Conservation (phyloP, 2,888 invertebrate species). For the Bombyx huttoni region DNA sequence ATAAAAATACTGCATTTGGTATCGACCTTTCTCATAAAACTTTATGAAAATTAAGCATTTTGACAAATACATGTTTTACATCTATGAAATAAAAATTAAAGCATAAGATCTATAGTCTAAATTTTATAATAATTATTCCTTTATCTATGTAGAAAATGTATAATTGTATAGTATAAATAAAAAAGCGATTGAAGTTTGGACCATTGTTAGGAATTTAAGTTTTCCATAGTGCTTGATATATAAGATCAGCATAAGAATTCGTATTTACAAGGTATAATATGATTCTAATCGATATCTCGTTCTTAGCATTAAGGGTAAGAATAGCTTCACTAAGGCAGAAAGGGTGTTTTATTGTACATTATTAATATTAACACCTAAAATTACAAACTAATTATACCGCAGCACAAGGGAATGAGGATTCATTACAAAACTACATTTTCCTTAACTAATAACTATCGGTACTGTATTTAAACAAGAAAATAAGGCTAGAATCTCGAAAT, state of each 20-base stretch:
- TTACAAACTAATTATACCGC: constrained; percentile 37
- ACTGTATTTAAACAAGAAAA: constrained; percentile 25
- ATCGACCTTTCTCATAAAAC: constrained; percentile 64
- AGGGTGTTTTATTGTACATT: constrained; percentile 68
- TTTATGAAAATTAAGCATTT: constrained; percentile 69
- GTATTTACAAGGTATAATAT: constrained; percentile 61
- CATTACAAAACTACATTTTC: constrained; percentile 19
- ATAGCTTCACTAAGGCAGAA: constrained; percentile 68
- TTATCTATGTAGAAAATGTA: constrained; percentile 68
- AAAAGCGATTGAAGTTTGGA: constrained; percentile 70
- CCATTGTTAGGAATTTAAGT: constrained; percentile 70
- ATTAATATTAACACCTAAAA: constrained; percentile 48
- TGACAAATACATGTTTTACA: constrained; percentile 62
- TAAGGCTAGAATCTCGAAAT: constrained; percentile 36
- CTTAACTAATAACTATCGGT: constrained; percentile 27
- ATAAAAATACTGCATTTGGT: constrained; percentile 73
- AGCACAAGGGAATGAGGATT: constrained; percentile 25
- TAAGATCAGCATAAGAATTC: constrained; percentile 56
- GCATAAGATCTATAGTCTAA: constrained; percentile 59
- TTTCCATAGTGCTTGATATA: constrained; percentile 64
- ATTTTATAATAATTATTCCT: constrained; percentile 33
- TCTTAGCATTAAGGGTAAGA: constrained; percentile 54
- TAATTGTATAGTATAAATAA: constrained; percentile 69
- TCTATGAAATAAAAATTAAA: constrained; percentile 64
- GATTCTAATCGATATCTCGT: constrained; percentile 51